These are phyloP conservation scores for Malacosoma neustria DNA, from an alignment of 2,888 invertebrate species.

Conservation along the genomic window DNA sequence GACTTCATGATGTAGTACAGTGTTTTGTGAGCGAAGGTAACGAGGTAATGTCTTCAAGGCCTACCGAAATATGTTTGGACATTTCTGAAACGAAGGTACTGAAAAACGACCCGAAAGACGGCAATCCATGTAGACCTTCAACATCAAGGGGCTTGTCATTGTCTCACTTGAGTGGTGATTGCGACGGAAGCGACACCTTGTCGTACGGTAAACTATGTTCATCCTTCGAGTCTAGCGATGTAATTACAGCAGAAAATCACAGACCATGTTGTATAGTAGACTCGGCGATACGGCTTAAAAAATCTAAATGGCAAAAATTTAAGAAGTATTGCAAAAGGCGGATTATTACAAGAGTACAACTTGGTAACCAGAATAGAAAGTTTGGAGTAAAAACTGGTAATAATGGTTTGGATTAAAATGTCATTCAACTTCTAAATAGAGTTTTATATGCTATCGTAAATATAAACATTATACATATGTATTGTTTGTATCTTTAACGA, in stretches of 20 bases:
- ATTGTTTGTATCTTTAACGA: no score
- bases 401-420: no score
- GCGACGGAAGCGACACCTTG: conserved; percentile 22
- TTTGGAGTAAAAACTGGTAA: neutral
- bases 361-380: neutral
- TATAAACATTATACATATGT: no score
- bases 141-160: conserved; percentile 43
- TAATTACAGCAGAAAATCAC: conserved; percentile 18
- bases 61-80: conserved; percentile 10
- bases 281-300: conserved; percentile 30
- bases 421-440: no score
- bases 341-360: neutral
- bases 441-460: no score
- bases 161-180: conserved; percentile 37
- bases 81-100: conserved; percentile 9
- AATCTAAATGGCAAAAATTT: conserved; percentile 39
- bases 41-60: conserved; percentile 14
- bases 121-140: conserved; percentile 32
- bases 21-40: neutral
- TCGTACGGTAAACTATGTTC: conserved; percentile 32
- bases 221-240: no score
- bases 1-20: neutral
- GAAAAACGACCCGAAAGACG: conserved; percentile 25
- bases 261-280: conserved; percentile 42
- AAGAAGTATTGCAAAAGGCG: conserved; percentile 27